A percentile compares a stretch with the other conserved stretches of the same genome.
Evolutionary conservation across 2,888 invertebrate species (phyloP).

Genomic region (Perdita meconis): DNA sequence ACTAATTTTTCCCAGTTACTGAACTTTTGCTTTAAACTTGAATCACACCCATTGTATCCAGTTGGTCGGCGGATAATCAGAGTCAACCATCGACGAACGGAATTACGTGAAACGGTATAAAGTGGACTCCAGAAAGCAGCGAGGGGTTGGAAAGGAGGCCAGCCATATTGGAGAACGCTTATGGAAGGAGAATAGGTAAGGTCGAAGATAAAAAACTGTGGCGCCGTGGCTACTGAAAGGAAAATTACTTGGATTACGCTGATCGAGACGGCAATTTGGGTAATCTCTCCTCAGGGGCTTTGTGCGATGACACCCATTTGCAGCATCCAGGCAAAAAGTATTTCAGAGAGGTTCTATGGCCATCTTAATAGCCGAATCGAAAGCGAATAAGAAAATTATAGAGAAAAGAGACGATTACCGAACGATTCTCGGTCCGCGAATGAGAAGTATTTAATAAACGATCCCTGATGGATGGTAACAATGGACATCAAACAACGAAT

Average conservation of each 20-base stretch:
- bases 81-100: not conserved
- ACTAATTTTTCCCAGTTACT: too few relatives aligned
- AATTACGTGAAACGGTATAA: constrained; percentile 20
- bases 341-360: not conserved
- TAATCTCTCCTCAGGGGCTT: constrained; percentile 26
- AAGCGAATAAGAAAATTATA: not conserved
- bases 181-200: not conserved
- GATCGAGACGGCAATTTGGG: constrained; percentile 44
- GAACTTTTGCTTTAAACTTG: too few relatives aligned
- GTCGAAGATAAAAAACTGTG: constrained; percentile 15
- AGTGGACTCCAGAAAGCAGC: not conserved
- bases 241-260: constrained; percentile 46
- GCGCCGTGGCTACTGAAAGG: constrained; percentile 19
- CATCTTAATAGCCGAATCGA: not conserved
- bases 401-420: not conserved
- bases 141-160: not conserved
- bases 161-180: constrained; percentile 36
- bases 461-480: not conserved
- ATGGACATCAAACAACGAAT: not conserved
- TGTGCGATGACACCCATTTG: constrained; percentile 19
- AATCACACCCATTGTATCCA: too few relatives aligned
- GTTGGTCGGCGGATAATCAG: not conserved
- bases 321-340: constrained; percentile 9
- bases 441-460: not conserved
- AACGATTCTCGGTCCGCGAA: not conserved